Percentiles rank a stretch among this genome's conserved stretches.
These are phyloP conservation scores for Bellardia bayeri DNA, from an alignment of 2,888 invertebrate species.

Conservation along the genomic window DNA sequence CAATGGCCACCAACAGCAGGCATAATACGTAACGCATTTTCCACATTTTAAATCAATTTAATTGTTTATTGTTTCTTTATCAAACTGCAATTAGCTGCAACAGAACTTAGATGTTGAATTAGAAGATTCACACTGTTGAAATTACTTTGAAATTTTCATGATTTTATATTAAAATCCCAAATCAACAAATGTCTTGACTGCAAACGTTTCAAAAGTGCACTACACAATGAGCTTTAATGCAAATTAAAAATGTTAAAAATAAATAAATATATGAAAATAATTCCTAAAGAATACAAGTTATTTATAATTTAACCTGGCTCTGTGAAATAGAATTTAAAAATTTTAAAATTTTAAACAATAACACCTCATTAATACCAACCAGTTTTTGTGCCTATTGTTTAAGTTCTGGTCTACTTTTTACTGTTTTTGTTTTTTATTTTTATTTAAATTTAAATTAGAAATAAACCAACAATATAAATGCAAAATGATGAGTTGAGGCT, in stretches of 20 bases:
- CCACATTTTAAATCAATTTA: conserved; percentile 20
- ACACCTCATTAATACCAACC: background rate
- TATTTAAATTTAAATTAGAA: background rate
- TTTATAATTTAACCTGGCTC: background rate
- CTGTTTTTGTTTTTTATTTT: background rate
- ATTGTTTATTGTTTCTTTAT: background rate
- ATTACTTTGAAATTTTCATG: background rate
- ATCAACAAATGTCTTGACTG: background rate
- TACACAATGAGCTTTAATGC: background rate
- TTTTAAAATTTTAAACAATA: background rate
- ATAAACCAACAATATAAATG: background rate
- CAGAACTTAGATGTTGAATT: background rate
- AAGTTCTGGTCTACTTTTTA: background rate
- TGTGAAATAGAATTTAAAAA: background rate
- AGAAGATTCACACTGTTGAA: conserved; percentile 13
- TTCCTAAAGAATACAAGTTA: background rate
- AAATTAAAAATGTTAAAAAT: background rate
- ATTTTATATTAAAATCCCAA: conserved; percentile 53
- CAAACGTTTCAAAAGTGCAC: background rate
- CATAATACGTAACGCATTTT: conserved; percentile 51
- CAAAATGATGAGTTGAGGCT: background rate
- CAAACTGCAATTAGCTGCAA: background rate
- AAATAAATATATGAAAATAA: background rate
- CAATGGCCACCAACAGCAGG: conserved; percentile 30
- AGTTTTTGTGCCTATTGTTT: background rate